A percentile compares a stretch with the other conserved stretches of the same genome.
These are phyloP conservation scores for Cetonia aurata DNA, from an alignment of 2,888 invertebrate species.

Conservation along the genomic window DNA sequence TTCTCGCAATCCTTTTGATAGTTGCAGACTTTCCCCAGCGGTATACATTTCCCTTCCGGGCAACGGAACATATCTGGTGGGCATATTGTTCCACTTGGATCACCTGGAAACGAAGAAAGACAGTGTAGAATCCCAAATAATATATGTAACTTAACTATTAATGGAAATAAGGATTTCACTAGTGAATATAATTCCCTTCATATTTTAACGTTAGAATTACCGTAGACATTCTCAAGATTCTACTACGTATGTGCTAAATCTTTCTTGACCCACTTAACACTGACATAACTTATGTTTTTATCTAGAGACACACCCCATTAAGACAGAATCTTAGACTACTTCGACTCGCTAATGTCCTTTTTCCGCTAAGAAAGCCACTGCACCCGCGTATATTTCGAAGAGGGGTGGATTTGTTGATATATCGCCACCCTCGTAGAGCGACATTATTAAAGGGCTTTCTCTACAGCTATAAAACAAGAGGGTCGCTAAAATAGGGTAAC, in stretches of 20 bases:
- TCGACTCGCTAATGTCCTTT: slow-evolving; percentile 7
- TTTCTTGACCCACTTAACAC: too few relatives aligned
- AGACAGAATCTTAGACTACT: not conserved
- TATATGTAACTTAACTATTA: not conserved
- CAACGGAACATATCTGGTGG: slow-evolving; percentile 85
- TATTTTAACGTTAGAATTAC: too few relatives aligned
- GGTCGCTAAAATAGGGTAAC: too few relatives aligned
- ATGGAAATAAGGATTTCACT: not conserved
- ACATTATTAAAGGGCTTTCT: slow-evolving; percentile 2
- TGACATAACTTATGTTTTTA: slow-evolving; percentile 3
- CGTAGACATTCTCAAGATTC: too few relatives aligned
- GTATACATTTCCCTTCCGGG: slow-evolving; percentile 89
- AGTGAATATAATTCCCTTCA: too few relatives aligned
- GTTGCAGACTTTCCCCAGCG: slow-evolving; percentile 89
- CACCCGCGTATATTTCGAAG: too few relatives aligned
- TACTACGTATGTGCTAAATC: too few relatives aligned
- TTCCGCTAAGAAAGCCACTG: not conserved
- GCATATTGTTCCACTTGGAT: slow-evolving; percentile 69
- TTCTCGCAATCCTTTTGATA: slow-evolving; percentile 95
- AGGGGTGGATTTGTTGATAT: not conserved
- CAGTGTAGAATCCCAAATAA: not conserved
- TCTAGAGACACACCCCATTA: not conserved
- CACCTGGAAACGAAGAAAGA: slow-evolving; percentile 55
- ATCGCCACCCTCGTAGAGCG: not conserved
- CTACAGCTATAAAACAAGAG: too few relatives aligned